phyloP scores from a whole-genome alignment of 2,888 invertebrate species.

The Sminthurinus aureus region DNA sequence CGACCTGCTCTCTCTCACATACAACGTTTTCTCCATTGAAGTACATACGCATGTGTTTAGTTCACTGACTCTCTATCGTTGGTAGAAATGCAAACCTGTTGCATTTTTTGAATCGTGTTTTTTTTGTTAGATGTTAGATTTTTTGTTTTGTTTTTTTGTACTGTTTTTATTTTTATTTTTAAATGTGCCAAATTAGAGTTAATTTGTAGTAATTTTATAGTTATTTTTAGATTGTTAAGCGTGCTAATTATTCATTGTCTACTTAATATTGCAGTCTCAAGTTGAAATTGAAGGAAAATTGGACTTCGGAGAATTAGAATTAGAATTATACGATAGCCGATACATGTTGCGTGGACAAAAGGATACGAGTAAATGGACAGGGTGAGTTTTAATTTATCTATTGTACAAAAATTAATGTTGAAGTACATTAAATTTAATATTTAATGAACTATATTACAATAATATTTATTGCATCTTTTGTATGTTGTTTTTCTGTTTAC shows the following conservation, averaged over 20 bases:
- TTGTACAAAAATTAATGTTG: not conserved
- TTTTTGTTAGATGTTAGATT: not conserved
- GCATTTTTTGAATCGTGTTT: not conserved
- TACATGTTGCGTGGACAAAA: slow-evolving; percentile 61
- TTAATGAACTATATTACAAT: not conserved
- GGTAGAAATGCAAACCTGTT: not conserved
- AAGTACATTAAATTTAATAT: not conserved
- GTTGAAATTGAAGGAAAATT: slow-evolving; percentile 57
- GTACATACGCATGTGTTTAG: no score
- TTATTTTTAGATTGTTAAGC: not conserved
- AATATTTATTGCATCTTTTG: slow-evolving; percentile 8
- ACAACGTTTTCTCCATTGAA: no score
- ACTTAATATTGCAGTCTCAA: slow-evolving; percentile 46
- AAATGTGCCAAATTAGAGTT: not conserved
- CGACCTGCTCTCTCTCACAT: no score
- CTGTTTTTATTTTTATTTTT: not conserved
- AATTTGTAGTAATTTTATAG: not conserved
- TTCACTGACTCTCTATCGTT: no score
- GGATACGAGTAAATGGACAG: slow-evolving; percentile 49
- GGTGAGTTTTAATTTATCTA: slow-evolving; percentile 40
- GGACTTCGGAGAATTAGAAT: slow-evolving; percentile 68
- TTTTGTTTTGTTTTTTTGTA: not conserved
- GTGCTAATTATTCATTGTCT: not conserved
- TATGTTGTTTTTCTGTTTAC: slow-evolving; percentile 1
- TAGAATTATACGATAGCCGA: slow-evolving; percentile 80